phyloP scores from a whole-genome alignment of 2,113 vertebrate species.

The Leptodactylus fuscus region DNA sequence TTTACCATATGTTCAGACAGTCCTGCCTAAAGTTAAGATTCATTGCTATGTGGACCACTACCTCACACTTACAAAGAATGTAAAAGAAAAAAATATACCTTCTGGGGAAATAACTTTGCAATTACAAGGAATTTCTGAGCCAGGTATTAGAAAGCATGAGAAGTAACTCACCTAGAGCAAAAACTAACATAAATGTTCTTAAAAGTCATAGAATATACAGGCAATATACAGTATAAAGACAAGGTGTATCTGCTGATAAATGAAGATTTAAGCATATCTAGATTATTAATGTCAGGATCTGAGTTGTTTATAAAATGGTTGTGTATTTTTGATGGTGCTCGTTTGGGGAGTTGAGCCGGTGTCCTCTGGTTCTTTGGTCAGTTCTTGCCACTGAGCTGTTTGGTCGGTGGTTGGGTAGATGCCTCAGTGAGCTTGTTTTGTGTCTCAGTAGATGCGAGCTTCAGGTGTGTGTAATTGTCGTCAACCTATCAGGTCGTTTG shows the following conservation, averaged over 20 bases:
- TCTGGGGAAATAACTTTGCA: conserved; percentile 54
- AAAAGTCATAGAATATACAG: not conserved
- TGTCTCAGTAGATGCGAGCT: too few relatives aligned
- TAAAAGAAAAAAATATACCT: conserved; percentile 43
- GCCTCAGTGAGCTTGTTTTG: too few relatives aligned
- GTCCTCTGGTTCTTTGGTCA: too few relatives aligned
- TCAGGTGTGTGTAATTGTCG: too few relatives aligned
- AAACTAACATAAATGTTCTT: conserved; percentile 29
- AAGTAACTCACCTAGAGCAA: conserved; percentile 43
- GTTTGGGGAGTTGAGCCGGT: too few relatives aligned
- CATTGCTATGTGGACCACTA: conserved; percentile 47
- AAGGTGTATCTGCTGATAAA: not conserved
- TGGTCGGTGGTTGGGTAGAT: too few relatives aligned
- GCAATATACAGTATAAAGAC: not conserved
- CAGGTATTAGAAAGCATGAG: conserved; percentile 18
- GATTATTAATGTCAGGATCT: too few relatives aligned
- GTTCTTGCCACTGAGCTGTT: too few relatives aligned
- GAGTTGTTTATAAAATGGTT: too few relatives aligned
- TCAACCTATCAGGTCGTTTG: too few relatives aligned
- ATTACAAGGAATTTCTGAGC: conserved; percentile 38
- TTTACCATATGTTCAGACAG: conserved; percentile 36
- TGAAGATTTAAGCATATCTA: too few relatives aligned
- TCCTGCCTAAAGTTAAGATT: conserved; percentile 34
- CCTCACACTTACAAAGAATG: conserved; percentile 55
- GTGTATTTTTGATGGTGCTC: too few relatives aligned